Conservation (phyloP, 1,140 invertebrate genomes). For the Chrysoperla carnea region DNA sequence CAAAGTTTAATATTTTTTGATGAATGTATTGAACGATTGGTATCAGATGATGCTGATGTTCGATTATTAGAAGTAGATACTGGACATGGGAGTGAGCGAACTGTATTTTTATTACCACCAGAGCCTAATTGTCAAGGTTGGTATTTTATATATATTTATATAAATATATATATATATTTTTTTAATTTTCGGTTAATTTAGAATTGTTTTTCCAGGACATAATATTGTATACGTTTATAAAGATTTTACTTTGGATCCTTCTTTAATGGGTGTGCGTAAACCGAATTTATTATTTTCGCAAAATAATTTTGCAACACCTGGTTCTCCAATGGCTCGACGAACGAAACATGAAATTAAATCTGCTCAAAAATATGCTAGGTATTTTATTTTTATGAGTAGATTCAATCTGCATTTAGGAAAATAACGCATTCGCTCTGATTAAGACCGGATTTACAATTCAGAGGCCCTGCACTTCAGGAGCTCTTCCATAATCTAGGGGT, state of each 20-base stretch:
- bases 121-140: constrained; percentile 40
- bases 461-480: too few relatives aligned
- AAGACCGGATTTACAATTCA: too few relatives aligned
- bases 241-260: constrained; percentile 31
- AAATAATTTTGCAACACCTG: constrained; percentile 39
- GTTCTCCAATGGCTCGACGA: constrained; percentile 76
- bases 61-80: constrained; percentile 25
- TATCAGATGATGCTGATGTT: constrained; percentile 30
- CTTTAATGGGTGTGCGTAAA: constrained; percentile 22
- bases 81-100: constrained; percentile 53
- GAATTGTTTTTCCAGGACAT: constrained; percentile 18
- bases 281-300: constrained; percentile 21
- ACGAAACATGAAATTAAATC: constrained; percentile 90
- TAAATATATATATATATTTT: too few relatives aligned
- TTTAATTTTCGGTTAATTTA: neutral
- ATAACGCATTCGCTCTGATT: neutral
- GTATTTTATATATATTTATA: constrained; percentile 2
- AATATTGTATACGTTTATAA: constrained; percentile 31
- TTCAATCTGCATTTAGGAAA: neutral
- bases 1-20: constrained; percentile 91
- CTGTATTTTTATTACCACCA: constrained; percentile 91
- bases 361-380: constrained; percentile 66
- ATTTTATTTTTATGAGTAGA: neutral
- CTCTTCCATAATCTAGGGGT: too few relatives aligned
- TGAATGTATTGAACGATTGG: constrained; percentile 76